Evolutionary conservation across 2,113 vertebrate genomes (phyloP).

Genomic region (Seriola quinqueradiata): DNA sequence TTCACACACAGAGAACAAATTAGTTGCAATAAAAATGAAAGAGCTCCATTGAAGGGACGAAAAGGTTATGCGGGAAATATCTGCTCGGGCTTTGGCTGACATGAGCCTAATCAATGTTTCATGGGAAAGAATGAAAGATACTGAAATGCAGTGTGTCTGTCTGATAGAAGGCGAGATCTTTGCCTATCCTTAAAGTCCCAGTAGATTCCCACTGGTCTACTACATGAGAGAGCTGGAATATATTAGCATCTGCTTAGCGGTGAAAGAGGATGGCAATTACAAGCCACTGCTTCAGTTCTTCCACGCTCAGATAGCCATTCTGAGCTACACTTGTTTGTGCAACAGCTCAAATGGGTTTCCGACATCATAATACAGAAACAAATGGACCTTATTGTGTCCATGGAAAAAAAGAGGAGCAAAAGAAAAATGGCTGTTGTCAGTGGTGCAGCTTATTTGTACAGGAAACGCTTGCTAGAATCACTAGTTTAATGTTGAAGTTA

Average conservation of each 20-base stretch:
- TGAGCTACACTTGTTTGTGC: background rate
- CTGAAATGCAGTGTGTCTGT: conserved; percentile 30
- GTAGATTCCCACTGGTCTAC: conserved; percentile 43
- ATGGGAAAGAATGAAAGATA: conserved; percentile 61
- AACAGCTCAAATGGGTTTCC: conserved; percentile 8
- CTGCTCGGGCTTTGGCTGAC: conserved; percentile 17
- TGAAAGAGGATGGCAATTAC: conserved; percentile 61
- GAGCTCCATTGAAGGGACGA: background rate
- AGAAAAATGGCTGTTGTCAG: background rate
- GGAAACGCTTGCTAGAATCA: conserved; percentile 7
- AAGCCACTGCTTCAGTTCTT: conserved; percentile 5
- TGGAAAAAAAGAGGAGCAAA: background rate
- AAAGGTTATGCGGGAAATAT: conserved; percentile 19
- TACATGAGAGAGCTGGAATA: conserved; percentile 56
- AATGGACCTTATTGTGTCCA: background rate
- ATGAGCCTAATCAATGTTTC: conserved; percentile 67
- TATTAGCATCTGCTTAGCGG: conserved; percentile 73
- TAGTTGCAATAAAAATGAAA: conserved; percentile 7
- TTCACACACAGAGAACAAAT: conserved; percentile 32
- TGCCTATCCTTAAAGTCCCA: conserved; percentile 41
- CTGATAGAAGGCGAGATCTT: conserved; percentile 42
- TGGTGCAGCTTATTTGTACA: background rate
- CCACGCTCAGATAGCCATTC: background rate
- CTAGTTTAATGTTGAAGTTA: background rate
- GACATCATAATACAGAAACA: background rate